Evolutionary conservation across 2,888 invertebrate genomes (phyloP).

Genomic region (Lasioglossum lativentre): DNA sequence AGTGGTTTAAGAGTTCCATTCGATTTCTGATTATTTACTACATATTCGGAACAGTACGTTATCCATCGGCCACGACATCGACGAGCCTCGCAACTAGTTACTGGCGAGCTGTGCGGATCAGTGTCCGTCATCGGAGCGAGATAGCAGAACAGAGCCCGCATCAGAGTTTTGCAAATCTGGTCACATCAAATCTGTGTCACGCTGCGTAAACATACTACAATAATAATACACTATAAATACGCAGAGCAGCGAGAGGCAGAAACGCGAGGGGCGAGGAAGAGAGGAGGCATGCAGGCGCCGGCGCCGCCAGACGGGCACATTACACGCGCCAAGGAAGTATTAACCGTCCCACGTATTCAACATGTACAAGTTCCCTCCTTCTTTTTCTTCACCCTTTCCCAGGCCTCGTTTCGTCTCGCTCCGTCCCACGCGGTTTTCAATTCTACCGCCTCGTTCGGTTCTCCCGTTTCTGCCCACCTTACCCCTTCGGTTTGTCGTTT

Average conservation of each 20-base stretch:
- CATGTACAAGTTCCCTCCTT: slow-evolving; percentile 33
- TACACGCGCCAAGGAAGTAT: slow-evolving; percentile 75
- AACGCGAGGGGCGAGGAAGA: slow-evolving; percentile 44
- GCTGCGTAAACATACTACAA: slow-evolving; percentile 80
- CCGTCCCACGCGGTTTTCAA: slow-evolving; percentile 21
- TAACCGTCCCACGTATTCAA: slow-evolving; percentile 72
- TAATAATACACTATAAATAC: slow-evolving; percentile 81
- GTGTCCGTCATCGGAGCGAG: background rate
- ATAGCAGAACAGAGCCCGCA: slow-evolving; percentile 4
- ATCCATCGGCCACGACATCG: background rate
- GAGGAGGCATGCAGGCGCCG: slow-evolving; percentile 79
- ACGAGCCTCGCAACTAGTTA: background rate
- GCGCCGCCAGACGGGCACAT: slow-evolving; percentile 77
- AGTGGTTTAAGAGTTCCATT: background rate
- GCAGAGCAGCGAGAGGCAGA: slow-evolving; percentile 36
- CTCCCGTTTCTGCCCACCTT: slow-evolving; percentile 18
- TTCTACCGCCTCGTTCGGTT: slow-evolving; percentile 14
- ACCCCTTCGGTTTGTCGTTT: background rate
- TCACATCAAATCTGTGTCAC: slow-evolving; percentile 73
- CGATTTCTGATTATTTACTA: background rate
- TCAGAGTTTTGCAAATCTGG: slow-evolving; percentile 16
- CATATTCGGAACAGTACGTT: background rate
- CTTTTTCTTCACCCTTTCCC: slow-evolving; percentile 11
- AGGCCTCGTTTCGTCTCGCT: slow-evolving; percentile 3
- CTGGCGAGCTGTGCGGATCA: background rate